Base-by-base conservation (phyloP, 2,797 vertebrate genomes). In the Protonibea diacanthus region DNA sequence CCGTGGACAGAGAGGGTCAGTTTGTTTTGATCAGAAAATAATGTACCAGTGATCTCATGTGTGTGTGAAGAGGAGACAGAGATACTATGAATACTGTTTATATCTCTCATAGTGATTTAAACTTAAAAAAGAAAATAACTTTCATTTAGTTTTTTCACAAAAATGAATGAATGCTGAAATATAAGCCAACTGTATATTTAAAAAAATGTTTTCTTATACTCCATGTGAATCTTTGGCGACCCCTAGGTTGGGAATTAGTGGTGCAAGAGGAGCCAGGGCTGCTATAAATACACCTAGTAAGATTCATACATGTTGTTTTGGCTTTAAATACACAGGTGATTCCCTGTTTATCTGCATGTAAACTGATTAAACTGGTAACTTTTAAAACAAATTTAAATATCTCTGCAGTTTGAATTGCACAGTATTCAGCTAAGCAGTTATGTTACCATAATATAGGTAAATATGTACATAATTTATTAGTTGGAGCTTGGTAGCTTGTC, bases 31-130 rank as follows among this genome's bases (percentile, higher is more conserved):
- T 66, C 38, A 52, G 21, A 27, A 74, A 59, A 27, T 20, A 42
- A 25, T 73, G 51, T 33, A 51, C 15, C 13, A 48, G 57, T 85
- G 81, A 86, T 68, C 72, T 77, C 59, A 48, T 51, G 68, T 78
- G 60, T 51, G 68, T 78, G 60, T 76, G 81, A 38, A 81, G 55
- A 57, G 12, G 65, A 85, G 62, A 58, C 72, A 13, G 48, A 62
- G 45, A 55, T 57, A 40, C 76, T 67, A 6, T 44, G 73, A 74
- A 78, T 77, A 78, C 63, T 38, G 7, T 33, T 8, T 33, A 33
- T 33, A 33, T 33, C 8, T 38, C 33, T 38, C 8, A 33, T 38
- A 9, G 8, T 38, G 33, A 38, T 9, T 9, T 38, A 38, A 38
- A 38, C 33, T 33, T 1, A 33, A 29, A 9, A 38, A 38, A 33